A percentile compares a stretch with the other conserved stretches of the same genome.
Evolutionary conservation across 2,797 vertebrate genomes (phyloP).

Genomic region (Silurus aristotelis): DNA sequence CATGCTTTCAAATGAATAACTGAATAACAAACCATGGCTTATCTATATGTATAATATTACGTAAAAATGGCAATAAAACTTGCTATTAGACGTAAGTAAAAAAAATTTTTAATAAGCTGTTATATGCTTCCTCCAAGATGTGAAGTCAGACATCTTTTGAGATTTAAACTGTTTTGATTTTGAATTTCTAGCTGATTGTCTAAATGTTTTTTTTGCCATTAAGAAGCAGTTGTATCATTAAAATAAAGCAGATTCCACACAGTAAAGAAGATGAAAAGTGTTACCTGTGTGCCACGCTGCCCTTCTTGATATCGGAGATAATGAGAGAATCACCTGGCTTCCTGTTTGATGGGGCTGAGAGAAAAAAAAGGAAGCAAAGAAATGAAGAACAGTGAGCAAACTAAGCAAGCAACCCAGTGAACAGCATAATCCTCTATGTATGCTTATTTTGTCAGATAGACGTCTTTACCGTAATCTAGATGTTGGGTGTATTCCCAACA

Average conservation of each 20-base stretch:
- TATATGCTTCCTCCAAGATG: neutral
- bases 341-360: constrained; percentile 92
- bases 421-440: neutral
- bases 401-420: neutral
- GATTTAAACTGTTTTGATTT: neutral
- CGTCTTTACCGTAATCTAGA: neutral
- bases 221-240: neutral
- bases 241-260: neutral
- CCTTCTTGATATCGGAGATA: constrained; percentile 99
- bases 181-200: neutral
- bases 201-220: neutral
- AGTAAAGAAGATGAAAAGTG: neutral
- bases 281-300: constrained; percentile 97
- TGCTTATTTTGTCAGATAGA: neutral
- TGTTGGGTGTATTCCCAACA: neutral
- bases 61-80: neutral
- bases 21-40: neutral
- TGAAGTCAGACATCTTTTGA: neutral
- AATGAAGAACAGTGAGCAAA: constrained; percentile 10
- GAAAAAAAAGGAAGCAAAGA: constrained; percentile 23
- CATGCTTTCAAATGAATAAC: neutral
- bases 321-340: constrained; percentile 93
- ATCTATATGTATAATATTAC: neutral
- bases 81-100: neutral
- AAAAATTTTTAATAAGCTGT: neutral